Evolutionary conservation across 2,888 invertebrate species (phyloP), one percentile per base, ranked within the genome.

Genomic region (Acrobasis consociella): DNA sequence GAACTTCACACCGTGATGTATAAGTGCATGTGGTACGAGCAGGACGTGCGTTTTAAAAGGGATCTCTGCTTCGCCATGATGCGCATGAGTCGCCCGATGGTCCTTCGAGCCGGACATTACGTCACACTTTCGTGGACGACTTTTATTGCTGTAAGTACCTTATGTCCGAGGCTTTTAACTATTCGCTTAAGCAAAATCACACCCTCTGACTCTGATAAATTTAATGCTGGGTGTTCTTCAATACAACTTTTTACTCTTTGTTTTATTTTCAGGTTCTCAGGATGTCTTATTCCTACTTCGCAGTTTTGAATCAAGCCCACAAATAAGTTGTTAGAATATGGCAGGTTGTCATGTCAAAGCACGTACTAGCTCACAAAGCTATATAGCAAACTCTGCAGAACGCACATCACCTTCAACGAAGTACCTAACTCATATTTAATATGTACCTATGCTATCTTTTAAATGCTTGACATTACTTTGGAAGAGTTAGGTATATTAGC

Each of bases 21-120:
- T 69, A 76, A 86, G 42, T 92, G 94, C 70, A 75, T 82, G 9
- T 94, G 94, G 94, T 86, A 91, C 58, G 89, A 93, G 9, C 93
- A 94, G 71, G 80, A 86, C 58, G 65, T 82, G 0, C 77, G 74
- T 62, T 94, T 93, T 71, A 86, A 86, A 67, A 86, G 84, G 1
- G 81, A 82, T 7, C 67, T 94, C 15, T 70, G 83, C 39, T 87
- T 94, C 65, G 87, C 91, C 0, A 85, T 94, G 85, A 79, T 89
- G 80, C 87, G 93, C 22, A 82, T 91, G 67, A 81, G 85, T 15
- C 81, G 83, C 0, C 87, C 92, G 0, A 77, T 91, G 16, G 75
- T 86, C 3, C 78, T 94, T 38, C 86, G 86, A 46, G 94, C 94
- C 2, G 94, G 93, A 1, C 85, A 86, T 53, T 90, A 91, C 69